Evolutionary conservation across 35 echinoderm and acorn worm genomes (phyloP).

Genomic region (Stichopus chloronotus): DNA sequence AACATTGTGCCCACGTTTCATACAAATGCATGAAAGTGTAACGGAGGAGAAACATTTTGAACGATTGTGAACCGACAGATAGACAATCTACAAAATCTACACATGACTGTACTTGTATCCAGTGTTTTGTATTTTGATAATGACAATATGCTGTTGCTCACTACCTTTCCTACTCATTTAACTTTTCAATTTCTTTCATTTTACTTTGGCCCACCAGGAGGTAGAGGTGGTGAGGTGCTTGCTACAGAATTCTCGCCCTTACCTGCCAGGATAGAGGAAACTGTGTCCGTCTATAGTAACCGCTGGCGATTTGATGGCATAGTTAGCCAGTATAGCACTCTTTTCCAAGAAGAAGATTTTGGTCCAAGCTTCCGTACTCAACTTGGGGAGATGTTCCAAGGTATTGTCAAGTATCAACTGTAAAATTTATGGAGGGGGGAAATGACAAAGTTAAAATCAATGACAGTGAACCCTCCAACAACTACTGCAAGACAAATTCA

Average conservation of each 20-base stretch:
- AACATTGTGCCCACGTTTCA: too few species aligned
- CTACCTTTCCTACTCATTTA: too few species aligned
- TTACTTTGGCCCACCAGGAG: too few species aligned
- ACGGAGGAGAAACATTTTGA: too few species aligned
- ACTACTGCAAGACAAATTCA: neutral
- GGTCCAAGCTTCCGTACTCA: constrained; percentile 77
- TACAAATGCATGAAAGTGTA: too few species aligned
- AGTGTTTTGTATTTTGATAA: too few species aligned
- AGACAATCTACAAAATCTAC: too few species aligned
- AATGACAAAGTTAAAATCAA: neutral
- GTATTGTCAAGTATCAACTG: constrained; percentile 66
- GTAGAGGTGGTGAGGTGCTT: too few species aligned
- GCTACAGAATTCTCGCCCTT: neutral
- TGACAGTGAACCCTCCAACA: neutral
- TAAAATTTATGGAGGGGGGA: neutral
- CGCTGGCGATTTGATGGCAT: constrained; percentile 81
- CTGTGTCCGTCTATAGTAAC: constrained; percentile 81
- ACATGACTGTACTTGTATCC: too few species aligned
- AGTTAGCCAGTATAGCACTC: constrained; percentile 68
- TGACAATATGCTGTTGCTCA: too few species aligned
- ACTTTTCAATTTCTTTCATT: too few species aligned
- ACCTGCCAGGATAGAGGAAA: constrained; percentile 91
- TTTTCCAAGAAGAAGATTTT: constrained; percentile 94
- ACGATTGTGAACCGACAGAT: too few species aligned
- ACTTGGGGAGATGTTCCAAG: constrained; percentile 41